Conservation (phyloP, 2,797 vertebrate species). For the Manis pentadactyla region DNA sequence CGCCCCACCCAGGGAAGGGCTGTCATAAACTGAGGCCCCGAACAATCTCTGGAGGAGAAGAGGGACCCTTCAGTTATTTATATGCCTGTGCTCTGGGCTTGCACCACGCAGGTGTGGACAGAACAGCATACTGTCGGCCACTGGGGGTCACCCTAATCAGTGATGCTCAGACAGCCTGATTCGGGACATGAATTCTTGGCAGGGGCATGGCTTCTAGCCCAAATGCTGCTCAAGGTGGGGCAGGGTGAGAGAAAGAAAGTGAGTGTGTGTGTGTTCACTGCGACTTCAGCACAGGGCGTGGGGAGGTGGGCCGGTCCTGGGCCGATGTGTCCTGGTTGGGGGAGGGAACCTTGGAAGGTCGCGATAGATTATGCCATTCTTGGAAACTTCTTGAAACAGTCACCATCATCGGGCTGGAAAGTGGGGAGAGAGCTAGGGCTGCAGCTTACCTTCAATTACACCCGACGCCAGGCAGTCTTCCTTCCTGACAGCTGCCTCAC, state of each 20-base stretch:
- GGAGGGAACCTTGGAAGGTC: not conserved
- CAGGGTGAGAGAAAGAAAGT: not conserved
- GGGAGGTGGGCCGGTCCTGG: not conserved
- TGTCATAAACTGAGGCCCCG: constrained; percentile 63
- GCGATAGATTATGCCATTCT: not conserved
- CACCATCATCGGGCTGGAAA: not conserved
- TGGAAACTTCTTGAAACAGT: constrained; percentile 53
- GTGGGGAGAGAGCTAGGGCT: not conserved
- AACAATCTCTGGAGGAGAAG: constrained; percentile 71
- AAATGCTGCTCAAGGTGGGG: not conserved
- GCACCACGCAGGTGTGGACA: constrained; percentile 68
- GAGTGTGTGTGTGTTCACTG: no score
- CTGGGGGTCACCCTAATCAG: constrained; percentile 22
- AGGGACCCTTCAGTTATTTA: not conserved
- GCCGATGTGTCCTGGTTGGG: not conserved
- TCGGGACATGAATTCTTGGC: not conserved
- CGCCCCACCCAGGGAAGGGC: constrained; percentile 63
- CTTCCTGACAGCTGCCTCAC: not conserved
- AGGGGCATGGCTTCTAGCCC: not conserved
- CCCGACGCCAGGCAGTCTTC: constrained; percentile 43
- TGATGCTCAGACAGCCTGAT: not conserved
- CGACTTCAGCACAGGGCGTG: not conserved
- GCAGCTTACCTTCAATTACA: constrained; percentile 40
- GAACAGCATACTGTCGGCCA: constrained; percentile 56
- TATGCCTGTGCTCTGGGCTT: constrained; percentile 45